Evolutionary conservation across 2,797 vertebrate genomes (phyloP).

Genomic region (Smutsia temminckii): DNA sequence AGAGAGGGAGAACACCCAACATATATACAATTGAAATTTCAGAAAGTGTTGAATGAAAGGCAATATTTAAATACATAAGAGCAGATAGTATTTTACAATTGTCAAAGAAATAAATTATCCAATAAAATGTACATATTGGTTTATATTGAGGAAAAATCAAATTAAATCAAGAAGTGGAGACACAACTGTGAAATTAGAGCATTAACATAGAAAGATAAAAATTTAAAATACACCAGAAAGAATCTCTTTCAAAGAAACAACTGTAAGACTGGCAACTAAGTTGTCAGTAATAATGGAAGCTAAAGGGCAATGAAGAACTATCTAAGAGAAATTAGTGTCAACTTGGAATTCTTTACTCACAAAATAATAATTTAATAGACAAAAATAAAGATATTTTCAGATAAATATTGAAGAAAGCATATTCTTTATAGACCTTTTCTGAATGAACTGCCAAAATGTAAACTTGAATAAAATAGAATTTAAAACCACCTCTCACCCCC

Average conservation of each 20-base stretch:
- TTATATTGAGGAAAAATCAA: not conserved
- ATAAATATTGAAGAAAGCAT: not conserved
- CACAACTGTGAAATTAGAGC: not conserved
- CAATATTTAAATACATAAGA: not conserved
- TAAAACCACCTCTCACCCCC: not conserved
- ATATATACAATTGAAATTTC: not conserved
- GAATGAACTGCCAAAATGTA: not conserved
- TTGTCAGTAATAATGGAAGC: not conserved
- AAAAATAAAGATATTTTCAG: not conserved
- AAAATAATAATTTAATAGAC: not conserved
- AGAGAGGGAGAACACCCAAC: not conserved
- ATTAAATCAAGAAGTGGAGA: not conserved
- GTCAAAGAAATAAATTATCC: not conserved
- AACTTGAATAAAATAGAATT: not conserved
- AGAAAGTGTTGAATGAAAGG: not conserved
- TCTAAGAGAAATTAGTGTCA: not conserved
- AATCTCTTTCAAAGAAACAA: not conserved
- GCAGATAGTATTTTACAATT: not conserved
- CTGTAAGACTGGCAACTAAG: not conserved
- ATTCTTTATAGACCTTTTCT: not conserved
- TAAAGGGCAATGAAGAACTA: not conserved
- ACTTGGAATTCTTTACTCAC: not conserved
- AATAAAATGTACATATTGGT: not conserved
- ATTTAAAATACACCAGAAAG: not conserved
- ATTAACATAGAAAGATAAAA: not conserved